A percentile compares a stretch with the other conserved stretches of the same genome.
Conservation (phyloP, 2,797 vertebrate species). For the Poeciliopsis paucimaculata region DNA sequence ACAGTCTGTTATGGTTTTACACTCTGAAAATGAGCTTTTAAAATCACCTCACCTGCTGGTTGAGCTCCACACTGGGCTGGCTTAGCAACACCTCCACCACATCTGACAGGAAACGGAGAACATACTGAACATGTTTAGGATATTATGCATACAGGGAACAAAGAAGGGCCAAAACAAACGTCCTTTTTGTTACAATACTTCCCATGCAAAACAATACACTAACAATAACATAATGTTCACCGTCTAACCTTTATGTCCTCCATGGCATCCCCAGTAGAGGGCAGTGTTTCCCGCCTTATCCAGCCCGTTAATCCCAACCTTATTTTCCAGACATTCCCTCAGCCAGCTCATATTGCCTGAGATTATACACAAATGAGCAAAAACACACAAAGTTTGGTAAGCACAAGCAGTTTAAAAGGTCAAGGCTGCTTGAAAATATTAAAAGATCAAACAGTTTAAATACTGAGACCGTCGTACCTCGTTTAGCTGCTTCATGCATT, state of each 20-base stretch:
- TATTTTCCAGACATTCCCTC: constrained; percentile 95
- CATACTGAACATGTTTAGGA: neutral
- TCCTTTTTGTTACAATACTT: constrained; percentile 20
- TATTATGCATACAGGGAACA: constrained; percentile 20
- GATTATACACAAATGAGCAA: constrained; percentile 27
- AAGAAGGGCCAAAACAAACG: constrained; percentile 2
- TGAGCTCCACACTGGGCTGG: constrained; percentile 90
- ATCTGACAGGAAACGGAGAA: constrained; percentile 77
- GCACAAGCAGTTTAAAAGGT: neutral
- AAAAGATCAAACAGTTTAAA: neutral
- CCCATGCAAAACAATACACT: neutral
- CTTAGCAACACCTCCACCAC: constrained; percentile 92
- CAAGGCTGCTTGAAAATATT: neutral
- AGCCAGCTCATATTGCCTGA: constrained; percentile 98
- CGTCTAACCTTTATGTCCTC: constrained; percentile 93
- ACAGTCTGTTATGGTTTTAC: neutral
- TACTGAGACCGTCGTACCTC: constrained; percentile 79
- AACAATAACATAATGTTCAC: neutral
- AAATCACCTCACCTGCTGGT: constrained; percentile 89
- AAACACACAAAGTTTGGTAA: neutral
- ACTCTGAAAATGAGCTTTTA: neutral
- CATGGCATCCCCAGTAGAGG: constrained; percentile 96
- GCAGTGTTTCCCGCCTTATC: constrained; percentile 98
- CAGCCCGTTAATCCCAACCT: constrained; percentile 94
- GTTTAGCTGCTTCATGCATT: constrained; percentile 96